A percentile compares a stretch with the other conserved stretches of the same genome.
phyloP scores from a whole-genome alignment of 2,113 vertebrate genomes.

The Gorsachius goisagi region DNA sequence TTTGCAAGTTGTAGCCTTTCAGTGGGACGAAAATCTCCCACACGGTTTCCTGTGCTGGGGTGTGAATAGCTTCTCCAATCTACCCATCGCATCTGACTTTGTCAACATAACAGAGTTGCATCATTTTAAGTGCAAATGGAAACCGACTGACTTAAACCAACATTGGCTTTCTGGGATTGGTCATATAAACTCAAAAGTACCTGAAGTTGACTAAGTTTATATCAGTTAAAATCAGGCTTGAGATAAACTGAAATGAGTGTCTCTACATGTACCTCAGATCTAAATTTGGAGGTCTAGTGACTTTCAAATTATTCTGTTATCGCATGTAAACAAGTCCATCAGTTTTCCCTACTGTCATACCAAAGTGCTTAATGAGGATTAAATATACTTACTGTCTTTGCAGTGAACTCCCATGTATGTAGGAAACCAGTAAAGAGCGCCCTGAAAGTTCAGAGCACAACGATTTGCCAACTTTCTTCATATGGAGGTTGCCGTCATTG shows the following conservation, averaged over 20 bases:
- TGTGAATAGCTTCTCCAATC: not conserved
- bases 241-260: not conserved
- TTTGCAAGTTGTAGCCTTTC: not conserved
- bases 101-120: not conserved
- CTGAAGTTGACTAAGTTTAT: not conserved
- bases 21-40: not conserved
- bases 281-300: constrained; percentile 9
- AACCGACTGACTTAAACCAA: not conserved
- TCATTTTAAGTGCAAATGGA: not conserved
- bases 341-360: constrained; percentile 20
- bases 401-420: not conserved
- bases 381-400: not conserved
- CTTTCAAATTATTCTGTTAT: not conserved
- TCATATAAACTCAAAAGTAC: not conserved
- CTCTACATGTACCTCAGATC: not conserved
- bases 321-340: not conserved
- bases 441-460: not conserved
- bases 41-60: not conserved
- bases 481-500: not conserved
- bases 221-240: not conserved
- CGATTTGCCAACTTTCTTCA: not conserved
- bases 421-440: not conserved
- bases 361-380: not conserved
- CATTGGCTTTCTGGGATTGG: not conserved
- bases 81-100: not conserved